Conservation (phyloP, 2,797 vertebrate species). For the Sebastes diaconus region DNA sequence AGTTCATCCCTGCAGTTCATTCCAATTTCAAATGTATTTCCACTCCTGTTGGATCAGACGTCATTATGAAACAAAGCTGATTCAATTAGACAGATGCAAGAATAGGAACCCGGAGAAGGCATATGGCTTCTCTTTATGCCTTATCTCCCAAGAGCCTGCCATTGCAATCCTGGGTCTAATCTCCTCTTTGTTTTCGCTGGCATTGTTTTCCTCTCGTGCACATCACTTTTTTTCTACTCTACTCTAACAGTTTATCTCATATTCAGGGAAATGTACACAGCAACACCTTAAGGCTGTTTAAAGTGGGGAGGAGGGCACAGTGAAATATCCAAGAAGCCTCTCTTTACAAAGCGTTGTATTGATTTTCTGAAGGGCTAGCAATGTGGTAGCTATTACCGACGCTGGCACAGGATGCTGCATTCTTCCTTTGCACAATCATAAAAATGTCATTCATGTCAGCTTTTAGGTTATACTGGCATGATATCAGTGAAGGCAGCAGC, state of each 20-base stretch:
- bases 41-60: constrained; percentile 30
- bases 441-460: constrained; percentile 33
- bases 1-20: constrained; percentile 22
- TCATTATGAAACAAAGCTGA: constrained; percentile 64
- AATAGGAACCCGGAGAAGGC: constrained; percentile 29
- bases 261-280: constrained; percentile 59
- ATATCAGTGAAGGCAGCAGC: constrained; percentile 30
- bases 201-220: constrained; percentile 54
- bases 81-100: constrained; percentile 69
- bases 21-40: constrained; percentile 21
- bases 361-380: constrained; percentile 39
- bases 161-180: constrained; percentile 68
- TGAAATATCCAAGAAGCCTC: background rate
- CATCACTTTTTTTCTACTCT: constrained; percentile 46
- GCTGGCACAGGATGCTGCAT: constrained; percentile 7
- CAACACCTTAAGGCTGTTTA: constrained; percentile 20
- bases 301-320: background rate
- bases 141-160: constrained; percentile 66
- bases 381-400: constrained; percentile 36
- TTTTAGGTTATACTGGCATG: constrained; percentile 20
- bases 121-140: constrained; percentile 49
- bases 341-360: constrained; percentile 41
- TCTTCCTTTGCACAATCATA: constrained; percentile 36
- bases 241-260: constrained; percentile 38
- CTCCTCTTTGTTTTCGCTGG: constrained; percentile 63